phyloP scores from a whole-genome alignment of 2,888 invertebrate genomes.

The Andricus curvator region DNA sequence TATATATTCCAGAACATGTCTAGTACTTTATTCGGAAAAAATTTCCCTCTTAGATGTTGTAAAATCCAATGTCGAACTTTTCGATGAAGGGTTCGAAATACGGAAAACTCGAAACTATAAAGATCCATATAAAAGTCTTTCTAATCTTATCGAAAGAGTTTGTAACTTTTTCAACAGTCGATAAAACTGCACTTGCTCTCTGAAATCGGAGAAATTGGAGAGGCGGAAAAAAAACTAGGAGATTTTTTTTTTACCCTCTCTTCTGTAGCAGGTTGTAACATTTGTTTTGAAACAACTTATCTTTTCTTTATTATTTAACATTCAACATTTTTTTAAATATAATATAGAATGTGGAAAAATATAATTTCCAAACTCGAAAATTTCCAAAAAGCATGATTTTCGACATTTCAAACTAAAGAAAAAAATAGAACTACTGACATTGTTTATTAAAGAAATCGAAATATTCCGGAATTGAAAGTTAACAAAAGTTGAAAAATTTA shows the following conservation, averaged over 20 bases:
- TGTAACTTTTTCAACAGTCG: background rate
- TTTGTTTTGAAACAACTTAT: background rate
- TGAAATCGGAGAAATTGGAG: background rate
- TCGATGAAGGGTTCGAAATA: background rate
- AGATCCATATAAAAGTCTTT: background rate
- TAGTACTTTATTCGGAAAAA: background rate
- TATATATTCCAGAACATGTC: too few relatives aligned
- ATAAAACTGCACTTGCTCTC: slow-evolving; percentile 6
- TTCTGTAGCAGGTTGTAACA: background rate
- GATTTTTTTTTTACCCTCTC: too few relatives aligned
- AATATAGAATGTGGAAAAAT: too few relatives aligned
- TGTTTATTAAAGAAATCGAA: too few relatives aligned
- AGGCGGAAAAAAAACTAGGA: background rate
- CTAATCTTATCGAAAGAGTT: background rate
- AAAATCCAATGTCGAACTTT: background rate
- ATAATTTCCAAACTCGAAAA: too few relatives aligned
- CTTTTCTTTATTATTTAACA: background rate
- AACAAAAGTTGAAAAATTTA: too few relatives aligned
- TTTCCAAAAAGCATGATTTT: too few relatives aligned
- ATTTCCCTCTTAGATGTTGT: background rate
- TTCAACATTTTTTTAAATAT: too few relatives aligned
- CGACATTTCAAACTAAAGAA: too few relatives aligned
- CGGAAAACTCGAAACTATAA: background rate
- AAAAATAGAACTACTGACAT: too few relatives aligned
- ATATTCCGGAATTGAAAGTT: too few relatives aligned